Percentiles rank a stretch among this genome's conserved stretches.
phyloP scores from a whole-genome alignment of 2,113 vertebrate species.

The Vulpes ferrilata region DNA sequence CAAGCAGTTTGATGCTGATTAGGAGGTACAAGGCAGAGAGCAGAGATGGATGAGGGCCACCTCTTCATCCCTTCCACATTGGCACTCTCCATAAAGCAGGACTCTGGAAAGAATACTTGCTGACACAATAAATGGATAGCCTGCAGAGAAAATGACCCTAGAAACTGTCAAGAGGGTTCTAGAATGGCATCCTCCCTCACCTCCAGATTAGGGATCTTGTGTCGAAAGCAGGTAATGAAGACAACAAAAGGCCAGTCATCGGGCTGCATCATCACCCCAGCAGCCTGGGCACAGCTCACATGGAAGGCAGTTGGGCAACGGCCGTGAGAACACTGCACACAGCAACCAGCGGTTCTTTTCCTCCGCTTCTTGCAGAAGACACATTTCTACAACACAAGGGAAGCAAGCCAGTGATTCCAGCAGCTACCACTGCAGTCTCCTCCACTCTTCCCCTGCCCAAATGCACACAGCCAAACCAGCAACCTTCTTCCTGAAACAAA shows the following conservation, averaged over 20 bases:
- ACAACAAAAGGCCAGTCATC: conserved; percentile 99
- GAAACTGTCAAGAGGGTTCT: background rate
- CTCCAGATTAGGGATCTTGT: conserved; percentile 95
- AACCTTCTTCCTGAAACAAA: background rate
- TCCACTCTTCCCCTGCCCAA: background rate
- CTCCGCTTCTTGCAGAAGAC: conserved; percentile 98
- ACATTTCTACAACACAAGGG: conserved; percentile 92
- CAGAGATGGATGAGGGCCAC: background rate
- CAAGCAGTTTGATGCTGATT: background rate
- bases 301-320: conserved; percentile 98
- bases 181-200: conserved; percentile 82
- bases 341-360: conserved; percentile 96
- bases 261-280: conserved; percentile 97
- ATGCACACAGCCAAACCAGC: background rate
- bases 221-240: conserved; percentile 97
- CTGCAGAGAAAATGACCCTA: conserved; percentile 11
- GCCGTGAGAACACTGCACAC: conserved; percentile 98
- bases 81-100: background rate
- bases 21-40: background rate
- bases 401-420: background rate
- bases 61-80: background rate
- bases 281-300: conserved; percentile 97
- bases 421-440: background rate
- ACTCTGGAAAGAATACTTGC: background rate
- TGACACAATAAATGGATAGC: background rate